phyloP scores from a whole-genome alignment of 2,888 invertebrate species.

The Tetramorium bicarinatum region DNA sequence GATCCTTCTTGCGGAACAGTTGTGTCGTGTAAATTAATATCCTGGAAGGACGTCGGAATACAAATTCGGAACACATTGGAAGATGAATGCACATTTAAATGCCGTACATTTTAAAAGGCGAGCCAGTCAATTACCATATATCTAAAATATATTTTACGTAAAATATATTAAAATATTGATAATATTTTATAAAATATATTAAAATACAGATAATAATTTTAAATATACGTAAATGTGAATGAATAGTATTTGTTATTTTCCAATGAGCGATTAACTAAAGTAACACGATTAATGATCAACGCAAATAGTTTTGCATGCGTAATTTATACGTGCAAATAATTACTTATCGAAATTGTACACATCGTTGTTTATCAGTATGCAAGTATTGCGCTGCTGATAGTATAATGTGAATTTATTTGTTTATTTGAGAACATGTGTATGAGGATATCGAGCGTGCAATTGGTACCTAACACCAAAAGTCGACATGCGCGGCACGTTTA shows the following conservation, averaged over 20 bases:
- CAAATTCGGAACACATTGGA: background rate
- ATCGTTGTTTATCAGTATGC: background rate
- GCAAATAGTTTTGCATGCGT: background rate
- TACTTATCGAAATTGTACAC: background rate
- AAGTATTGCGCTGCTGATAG: background rate
- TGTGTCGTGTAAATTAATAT: background rate
- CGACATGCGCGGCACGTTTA: slow-evolving; percentile 44
- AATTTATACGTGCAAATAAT: background rate
- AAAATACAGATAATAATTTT: background rate
- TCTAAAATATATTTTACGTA: background rate
- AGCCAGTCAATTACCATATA: background rate
- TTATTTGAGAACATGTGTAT: too few relatives aligned
- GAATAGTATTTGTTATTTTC: background rate
- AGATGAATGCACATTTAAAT: background rate
- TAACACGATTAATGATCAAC: background rate
- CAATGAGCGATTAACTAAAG: background rate
- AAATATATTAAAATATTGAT: slow-evolving; percentile 2
- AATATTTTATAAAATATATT: slow-evolving; percentile 1
- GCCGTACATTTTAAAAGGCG: background rate
- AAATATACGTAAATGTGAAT: background rate
- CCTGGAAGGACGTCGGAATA: background rate
- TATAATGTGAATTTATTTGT: background rate
- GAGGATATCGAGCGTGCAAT: background rate
- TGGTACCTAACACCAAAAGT: slow-evolving; percentile 11
- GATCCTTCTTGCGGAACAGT: background rate